Evolutionary conservation across 2,888 invertebrate species (phyloP), one percentile per base, ranked within the genome.

Genomic region (Muscina levida): DNA sequence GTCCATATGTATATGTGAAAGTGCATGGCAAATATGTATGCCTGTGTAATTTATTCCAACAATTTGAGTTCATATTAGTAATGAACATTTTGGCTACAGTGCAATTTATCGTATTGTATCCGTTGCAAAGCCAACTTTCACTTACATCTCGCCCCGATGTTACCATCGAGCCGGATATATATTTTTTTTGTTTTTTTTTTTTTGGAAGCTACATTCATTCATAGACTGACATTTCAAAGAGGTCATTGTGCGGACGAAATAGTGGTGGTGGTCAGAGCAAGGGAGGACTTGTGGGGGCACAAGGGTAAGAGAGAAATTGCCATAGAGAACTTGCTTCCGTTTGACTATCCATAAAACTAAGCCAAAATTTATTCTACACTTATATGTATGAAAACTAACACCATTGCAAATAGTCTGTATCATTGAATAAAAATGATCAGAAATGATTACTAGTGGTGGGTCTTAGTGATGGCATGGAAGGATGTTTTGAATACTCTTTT

Each of bases 181-280:
- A 31, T n/a, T n/a, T n/a, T n/a, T n/a, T n/a, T n/a, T n/a, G n/a
- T n/a, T n/a, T n/a, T n/a, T n/a, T n/a, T n/a, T n/a, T n/a, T n/a
- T n/a, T n/a, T n/a, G n/a, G 46, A 3, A 42, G 11, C 24, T 67
- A 19, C 39, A 15, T 26, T 31, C 44, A 24, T 2, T 22, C 39
- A 59, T 31, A 51, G 37, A 8, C 37, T 65, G 44, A 65, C 15
- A 17, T 19, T 19, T 15, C n/a, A 78, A 82, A 75, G 79, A 83
- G 84, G 84, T 83, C 84, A 84, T 78, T 78, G 84, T 79, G 82
- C 83, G 72, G 79, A 72, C 75, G 75, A 67, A 72, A 10, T 46
- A 15, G 15, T 13, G 39, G 15, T 5, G 42, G 6, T 42, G 42
- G 17, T 11, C n/a, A 6, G 22, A 11, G 75, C 59, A 37, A 57